Percentiles rank a stretch among this genome's conserved stretches.
phyloP scores from a whole-genome alignment of 2,888 invertebrate species.

The Altica lythri region DNA sequence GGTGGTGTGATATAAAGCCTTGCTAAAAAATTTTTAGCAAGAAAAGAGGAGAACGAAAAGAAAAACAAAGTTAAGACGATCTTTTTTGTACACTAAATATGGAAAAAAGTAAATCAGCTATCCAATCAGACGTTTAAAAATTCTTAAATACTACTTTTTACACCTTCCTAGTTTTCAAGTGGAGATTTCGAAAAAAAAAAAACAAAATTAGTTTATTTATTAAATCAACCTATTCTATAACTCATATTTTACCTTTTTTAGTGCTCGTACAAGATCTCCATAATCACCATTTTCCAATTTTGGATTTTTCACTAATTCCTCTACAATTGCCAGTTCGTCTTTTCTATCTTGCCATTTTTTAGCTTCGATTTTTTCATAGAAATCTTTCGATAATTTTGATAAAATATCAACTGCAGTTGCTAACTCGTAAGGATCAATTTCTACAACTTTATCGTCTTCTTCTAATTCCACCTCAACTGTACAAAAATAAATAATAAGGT shows the following conservation, averaged over 20 bases:
- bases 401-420: conserved; percentile 92
- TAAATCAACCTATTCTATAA: too few relatives aligned
- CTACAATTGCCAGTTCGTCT: conserved; percentile 84
- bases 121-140: too few relatives aligned
- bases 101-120: too few relatives aligned
- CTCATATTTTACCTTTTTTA: conserved; percentile 86
- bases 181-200: too few relatives aligned
- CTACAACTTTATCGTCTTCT: conserved; percentile 63
- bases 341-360: conserved; percentile 98
- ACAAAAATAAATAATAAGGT: conserved; percentile 1
- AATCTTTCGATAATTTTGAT: conserved; percentile 91
- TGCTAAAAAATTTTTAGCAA: too few relatives aligned
- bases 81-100: too few relatives aligned
- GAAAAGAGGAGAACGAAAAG: too few relatives aligned
- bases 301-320: conserved; percentile 77
- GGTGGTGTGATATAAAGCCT: too few relatives aligned
- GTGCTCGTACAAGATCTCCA: conserved; percentile 81
- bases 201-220: too few relatives aligned
- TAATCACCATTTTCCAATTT: conserved; percentile 93
- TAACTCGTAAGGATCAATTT: conserved; percentile 89
- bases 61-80: too few relatives aligned
- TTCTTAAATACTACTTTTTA: too few relatives aligned
- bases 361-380: conserved; percentile 90
- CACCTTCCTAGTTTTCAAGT: too few relatives aligned
- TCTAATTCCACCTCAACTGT: conserved; percentile 53